phyloP scores from a whole-genome alignment of 2,113 vertebrate species.

The Alethe castanea region DNA sequence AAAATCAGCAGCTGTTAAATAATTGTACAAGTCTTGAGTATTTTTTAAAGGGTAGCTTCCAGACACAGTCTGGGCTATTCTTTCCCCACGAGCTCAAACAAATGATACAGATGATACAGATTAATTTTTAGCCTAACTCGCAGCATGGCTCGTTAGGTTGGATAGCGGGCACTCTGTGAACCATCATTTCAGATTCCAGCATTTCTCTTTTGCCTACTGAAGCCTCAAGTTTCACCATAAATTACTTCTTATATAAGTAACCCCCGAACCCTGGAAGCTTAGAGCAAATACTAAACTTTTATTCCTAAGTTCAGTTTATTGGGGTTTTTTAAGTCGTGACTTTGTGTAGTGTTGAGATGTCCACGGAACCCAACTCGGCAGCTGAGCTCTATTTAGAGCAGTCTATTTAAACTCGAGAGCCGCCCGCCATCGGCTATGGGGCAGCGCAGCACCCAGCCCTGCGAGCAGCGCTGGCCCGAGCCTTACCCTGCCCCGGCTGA shows the following conservation, averaged over 20 bases:
- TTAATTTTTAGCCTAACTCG: background rate
- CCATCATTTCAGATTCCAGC: background rate
- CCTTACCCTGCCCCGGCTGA: background rate
- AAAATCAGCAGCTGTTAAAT: background rate
- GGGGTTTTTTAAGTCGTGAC: too few relatives aligned
- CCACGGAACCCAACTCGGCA: background rate
- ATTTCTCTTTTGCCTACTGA: background rate
- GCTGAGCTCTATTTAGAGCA: background rate
- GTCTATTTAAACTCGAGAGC: background rate
- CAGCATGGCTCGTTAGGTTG: background rate
- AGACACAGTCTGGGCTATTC: background rate
- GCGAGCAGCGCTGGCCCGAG: accelerated
- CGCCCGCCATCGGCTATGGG: accelerated
- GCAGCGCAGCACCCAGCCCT: background rate
- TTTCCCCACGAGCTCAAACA: background rate
- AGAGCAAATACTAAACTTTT: background rate
- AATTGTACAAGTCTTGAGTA: background rate
- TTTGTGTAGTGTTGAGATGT: background rate
- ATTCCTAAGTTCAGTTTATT: background rate
- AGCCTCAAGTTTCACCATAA: background rate
- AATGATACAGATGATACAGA: background rate
- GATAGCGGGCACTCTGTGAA: background rate
- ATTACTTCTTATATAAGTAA: background rate
- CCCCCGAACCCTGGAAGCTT: background rate
- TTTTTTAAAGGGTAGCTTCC: background rate